A percentile compares a stretch with the other conserved stretches of the same genome.
Conservation (phyloP, 2,797 vertebrate species). For the Pantherophis vulpinus region DNA sequence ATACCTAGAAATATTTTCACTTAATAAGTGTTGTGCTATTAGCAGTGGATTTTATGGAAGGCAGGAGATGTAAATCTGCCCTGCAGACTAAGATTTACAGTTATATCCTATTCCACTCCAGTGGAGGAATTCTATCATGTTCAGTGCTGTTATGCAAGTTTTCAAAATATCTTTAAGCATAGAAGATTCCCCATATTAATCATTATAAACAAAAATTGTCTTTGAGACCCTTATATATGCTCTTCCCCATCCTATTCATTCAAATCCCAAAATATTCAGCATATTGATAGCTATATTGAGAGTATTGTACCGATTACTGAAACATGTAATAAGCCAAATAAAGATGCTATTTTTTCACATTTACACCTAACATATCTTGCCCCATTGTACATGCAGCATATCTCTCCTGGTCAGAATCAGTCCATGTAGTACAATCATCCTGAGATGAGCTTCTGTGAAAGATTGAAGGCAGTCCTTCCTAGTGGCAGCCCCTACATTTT, state of each 20-base stretch:
- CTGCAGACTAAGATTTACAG: slow-evolving; percentile 72
- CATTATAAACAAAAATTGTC: slow-evolving; percentile 41
- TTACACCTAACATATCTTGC: background rate
- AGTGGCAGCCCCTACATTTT: background rate
- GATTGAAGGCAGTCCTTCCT: background rate
- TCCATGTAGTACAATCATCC: background rate
- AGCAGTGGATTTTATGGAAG: slow-evolving; percentile 74
- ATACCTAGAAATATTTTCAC: slow-evolving; percentile 69
- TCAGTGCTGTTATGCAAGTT: slow-evolving; percentile 62
- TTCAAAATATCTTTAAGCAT: slow-evolving; percentile 55
- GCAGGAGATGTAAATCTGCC: slow-evolving; percentile 74
- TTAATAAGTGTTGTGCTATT: slow-evolving; percentile 77
- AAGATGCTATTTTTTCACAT: background rate
- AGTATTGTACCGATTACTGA: background rate
- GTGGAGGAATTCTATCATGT: slow-evolving; percentile 69
- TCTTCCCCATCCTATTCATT: background rate
- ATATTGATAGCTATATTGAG: background rate
- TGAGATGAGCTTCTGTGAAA: background rate
- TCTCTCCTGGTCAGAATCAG: background rate
- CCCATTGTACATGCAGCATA: background rate
- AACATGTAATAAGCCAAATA: background rate
- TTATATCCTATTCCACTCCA: slow-evolving; percentile 52
- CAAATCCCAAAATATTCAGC: background rate
- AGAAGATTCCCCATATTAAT: slow-evolving; percentile 57
- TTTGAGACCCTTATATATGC: slow-evolving; percentile 58